Evolutionary conservation across 2,113 vertebrate genomes (phyloP), one percentile per base, ranked within the genome.

Genomic region (Pteronura brasiliensis): DNA sequence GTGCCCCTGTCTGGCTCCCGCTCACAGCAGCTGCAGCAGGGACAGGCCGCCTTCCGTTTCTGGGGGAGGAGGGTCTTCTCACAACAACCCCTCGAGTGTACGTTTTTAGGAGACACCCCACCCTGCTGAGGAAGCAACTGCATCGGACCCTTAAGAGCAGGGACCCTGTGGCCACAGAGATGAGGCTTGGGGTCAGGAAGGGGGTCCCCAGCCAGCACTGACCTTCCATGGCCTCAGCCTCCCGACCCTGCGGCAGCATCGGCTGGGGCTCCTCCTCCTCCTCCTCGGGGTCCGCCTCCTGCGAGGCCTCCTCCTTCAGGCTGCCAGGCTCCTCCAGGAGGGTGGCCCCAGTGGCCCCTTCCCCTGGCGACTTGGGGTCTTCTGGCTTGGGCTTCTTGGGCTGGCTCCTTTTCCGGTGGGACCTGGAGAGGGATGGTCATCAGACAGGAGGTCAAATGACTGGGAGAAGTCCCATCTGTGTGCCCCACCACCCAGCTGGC

Each of bases 321-420:
- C 98, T 93, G 7, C 94, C 79, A 72, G 99, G 98, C 7, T 99
- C 99, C 2, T 98, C 99, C 92, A 99, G 98, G 85, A 99, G 98
- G 63, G 99, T 98, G 59, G 98, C 98, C 20, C 99, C 98, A 0
- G 99, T 99, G 21, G 99, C 93, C 17, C 99, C 98, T 84, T 99
- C 99, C 0, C 98, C 99, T 1, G 99, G 98, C 21, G 99, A 98
- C 97, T 99, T 99, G 96, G 99, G 99, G 97, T 99, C 99, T 72
- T 99, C 99, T 0, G 99, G 98, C 97, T 99, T 99, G 29, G 99
- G 98, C 89, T 99, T 99, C 76, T 99, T 99, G 29, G 99, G 97
- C 90, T 99, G 99, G 93, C 99, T 99, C 95, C 99, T 99, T 97
- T 99, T 99, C 94, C 99, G 99, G 98, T 99, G 99, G 44, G 99